Evolutionary conservation across 2,888 invertebrate genomes (phyloP).

Genomic region (Hirtodrosophila confusa): DNA sequence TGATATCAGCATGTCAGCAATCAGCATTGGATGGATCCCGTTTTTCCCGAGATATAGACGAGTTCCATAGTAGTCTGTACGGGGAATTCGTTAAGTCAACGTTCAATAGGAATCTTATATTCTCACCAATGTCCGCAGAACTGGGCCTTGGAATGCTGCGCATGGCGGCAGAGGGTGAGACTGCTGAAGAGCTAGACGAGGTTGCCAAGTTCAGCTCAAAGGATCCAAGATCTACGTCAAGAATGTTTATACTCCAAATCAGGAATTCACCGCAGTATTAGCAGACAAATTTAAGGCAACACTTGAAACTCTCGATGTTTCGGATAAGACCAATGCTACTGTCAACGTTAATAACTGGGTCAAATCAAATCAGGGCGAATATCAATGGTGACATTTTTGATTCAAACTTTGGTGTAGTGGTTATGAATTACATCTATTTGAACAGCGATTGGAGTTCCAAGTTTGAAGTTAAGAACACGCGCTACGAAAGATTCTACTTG

Average conservation of each 20-base stretch:
- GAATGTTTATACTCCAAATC: no score
- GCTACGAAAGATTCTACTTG: no score
- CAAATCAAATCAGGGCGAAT: no score
- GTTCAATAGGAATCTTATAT: conserved; percentile 87
- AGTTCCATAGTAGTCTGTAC: conserved; percentile 63
- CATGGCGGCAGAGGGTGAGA: conserved; percentile 88
- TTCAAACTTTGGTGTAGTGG: conserved; percentile 78
- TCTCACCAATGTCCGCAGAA: conserved; percentile 90
- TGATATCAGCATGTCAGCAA: no score
- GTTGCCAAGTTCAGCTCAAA: conserved; percentile 85
- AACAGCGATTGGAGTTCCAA: conserved; percentile 83
- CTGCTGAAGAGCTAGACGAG: conserved; percentile 86
- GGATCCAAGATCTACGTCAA: conserved; percentile 7
- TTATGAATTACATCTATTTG: conserved; percentile 86
- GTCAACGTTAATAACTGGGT: no score
- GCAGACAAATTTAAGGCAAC: no score
- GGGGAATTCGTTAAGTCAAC: conserved; percentile 61
- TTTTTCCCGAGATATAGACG: conserved; percentile 2
- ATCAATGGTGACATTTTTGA: no score
- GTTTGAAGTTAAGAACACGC: no score
- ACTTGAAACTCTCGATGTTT: no score
- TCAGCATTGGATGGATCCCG: no score
- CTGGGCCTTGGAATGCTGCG: conserved; percentile 88
- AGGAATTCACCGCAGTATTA: no score
- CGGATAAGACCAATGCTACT: no score